phyloP scores from a whole-genome alignment of 2,888 invertebrate genomes.

The Coleophora deauratella region DNA sequence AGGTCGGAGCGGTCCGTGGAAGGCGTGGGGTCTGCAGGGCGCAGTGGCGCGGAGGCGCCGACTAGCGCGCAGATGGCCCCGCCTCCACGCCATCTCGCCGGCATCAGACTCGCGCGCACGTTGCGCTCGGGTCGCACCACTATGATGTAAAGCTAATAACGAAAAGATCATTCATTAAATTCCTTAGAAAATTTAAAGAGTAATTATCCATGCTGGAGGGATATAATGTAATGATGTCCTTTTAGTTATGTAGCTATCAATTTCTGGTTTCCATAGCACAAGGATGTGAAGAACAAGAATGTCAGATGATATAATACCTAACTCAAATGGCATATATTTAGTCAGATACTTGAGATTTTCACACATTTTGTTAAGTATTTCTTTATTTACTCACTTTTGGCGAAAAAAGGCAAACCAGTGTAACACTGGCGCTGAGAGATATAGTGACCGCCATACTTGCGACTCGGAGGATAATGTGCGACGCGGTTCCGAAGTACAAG shows the following conservation, averaged over 20 bases:
- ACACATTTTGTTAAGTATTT: no score
- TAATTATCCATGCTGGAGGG: no score
- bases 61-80: constrained; percentile 22
- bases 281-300: no score
- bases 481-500: constrained; percentile 96
- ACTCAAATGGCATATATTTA: no score
- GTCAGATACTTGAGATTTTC: no score
- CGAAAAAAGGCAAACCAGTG: constrained; percentile 93
- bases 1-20: constrained; percentile 51
- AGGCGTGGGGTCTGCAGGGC: constrained; percentile 37
- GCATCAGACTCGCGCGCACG: constrained; percentile 50
- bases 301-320: no score
- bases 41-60: constrained; percentile 26
- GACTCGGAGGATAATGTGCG: constrained; percentile 91
- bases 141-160: constrained; percentile 50
- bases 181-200: no score
- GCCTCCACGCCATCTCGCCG: constrained; percentile 38
- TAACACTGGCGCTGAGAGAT: constrained; percentile 94
- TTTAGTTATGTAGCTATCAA: no score
- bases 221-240: no score
- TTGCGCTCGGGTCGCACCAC: constrained; percentile 54
- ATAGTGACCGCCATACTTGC: constrained; percentile 97
- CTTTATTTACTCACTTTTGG: constrained; percentile 83
- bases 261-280: no score
- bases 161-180: no score